A percentile compares a stretch with the other conserved stretches of the same genome.
Conservation (phyloP, 35 echinoderm and acorn worm species). For the Anneissia japonica region DNA sequence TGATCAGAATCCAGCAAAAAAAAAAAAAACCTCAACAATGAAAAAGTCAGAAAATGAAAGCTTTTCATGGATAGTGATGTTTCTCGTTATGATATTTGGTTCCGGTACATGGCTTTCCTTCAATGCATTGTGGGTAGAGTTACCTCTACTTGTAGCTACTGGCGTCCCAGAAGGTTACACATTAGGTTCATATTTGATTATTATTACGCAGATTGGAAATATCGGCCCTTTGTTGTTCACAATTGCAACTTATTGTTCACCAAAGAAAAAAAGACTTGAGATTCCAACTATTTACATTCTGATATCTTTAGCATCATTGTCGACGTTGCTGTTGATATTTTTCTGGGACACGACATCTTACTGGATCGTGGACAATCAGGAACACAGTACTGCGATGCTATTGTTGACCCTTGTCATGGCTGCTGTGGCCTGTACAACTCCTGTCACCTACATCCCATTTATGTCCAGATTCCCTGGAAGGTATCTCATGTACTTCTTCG, state of each 20-base stretch:
- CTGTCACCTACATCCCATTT: not conserved
- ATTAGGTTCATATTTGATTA: not conserved
- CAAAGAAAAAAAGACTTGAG: not conserved
- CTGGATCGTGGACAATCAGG: not conserved
- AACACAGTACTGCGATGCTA: slow-evolving; percentile 2
- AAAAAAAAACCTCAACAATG: not conserved
- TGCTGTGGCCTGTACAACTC: not conserved
- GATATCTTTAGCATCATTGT: not conserved
- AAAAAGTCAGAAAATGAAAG: not conserved
- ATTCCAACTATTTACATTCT: slow-evolving; percentile 8
- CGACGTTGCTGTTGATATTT: not conserved
- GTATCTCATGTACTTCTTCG: not conserved
- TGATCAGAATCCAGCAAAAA: no score
- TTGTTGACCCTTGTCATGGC: not conserved
- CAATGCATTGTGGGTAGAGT: not conserved
- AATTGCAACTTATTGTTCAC: not conserved
- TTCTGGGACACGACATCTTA: not conserved
- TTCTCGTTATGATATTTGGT: not conserved
- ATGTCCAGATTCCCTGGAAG: not conserved
- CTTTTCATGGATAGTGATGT: not conserved
- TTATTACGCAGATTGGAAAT: not conserved
- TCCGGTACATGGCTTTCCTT: not conserved
- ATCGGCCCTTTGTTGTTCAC: not conserved
- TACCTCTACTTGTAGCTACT: not conserved
- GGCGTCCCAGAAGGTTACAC: slow-evolving; percentile 5